phyloP scores from a whole-genome alignment of 2,888 invertebrate genomes.

The Papilio demoleus region DNA sequence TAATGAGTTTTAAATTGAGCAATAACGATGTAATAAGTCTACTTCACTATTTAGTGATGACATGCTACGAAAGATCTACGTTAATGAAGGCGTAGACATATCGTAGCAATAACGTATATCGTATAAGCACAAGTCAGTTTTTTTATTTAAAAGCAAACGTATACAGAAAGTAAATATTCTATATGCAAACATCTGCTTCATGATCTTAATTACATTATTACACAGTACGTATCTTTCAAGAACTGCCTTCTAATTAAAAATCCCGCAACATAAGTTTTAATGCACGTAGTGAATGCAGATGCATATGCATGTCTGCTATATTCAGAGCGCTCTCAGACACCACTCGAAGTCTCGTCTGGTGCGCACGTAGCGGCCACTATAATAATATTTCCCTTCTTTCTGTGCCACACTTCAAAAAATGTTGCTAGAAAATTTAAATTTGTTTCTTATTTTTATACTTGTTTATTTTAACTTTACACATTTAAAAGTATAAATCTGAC shows the following conservation, averaged over 20 bases:
- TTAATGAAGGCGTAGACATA: no score
- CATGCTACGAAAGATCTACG: no score
- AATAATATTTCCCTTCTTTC: conserved; percentile 22
- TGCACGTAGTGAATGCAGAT: conserved; percentile 2
- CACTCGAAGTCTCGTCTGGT: conserved; percentile 29
- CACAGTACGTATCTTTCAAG: not conserved
- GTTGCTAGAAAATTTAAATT: conserved; percentile 9
- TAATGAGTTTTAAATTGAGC: no score
- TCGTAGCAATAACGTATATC: no score
- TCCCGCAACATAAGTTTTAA: not conserved
- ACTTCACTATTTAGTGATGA: no score
- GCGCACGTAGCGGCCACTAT: not conserved
- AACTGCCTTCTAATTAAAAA: not conserved
- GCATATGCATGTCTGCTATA: conserved; percentile 27
- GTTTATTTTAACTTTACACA: no score
- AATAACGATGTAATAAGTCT: no score
- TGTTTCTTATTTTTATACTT: conserved; percentile 2
- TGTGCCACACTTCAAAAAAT: conserved; percentile 13
- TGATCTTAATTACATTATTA: not conserved
- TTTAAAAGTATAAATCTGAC: no score
- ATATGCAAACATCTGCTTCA: not conserved
- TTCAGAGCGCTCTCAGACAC: conserved; percentile 25
- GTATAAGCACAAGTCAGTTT: no score
- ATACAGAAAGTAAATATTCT: not conserved
- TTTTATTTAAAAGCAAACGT: no score